Evolutionary conservation across 2,113 vertebrate species (phyloP).

Genomic region (Colossoma macropomum): DNA sequence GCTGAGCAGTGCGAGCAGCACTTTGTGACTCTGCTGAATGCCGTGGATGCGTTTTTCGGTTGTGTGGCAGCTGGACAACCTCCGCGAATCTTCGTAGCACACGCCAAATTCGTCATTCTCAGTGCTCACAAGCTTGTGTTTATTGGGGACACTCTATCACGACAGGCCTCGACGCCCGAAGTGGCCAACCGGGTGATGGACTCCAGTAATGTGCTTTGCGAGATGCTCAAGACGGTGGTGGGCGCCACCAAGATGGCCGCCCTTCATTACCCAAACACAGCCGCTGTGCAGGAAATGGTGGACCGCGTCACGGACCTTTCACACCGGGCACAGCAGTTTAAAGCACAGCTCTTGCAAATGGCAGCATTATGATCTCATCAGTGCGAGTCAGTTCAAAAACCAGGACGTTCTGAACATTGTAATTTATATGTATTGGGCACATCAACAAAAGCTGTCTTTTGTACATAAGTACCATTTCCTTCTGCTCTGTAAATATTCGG

Average conservation of each 20-base stretch:
- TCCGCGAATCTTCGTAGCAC: slow-evolving; percentile 93
- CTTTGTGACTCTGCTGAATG: slow-evolving; percentile 89
- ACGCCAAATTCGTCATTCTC: slow-evolving; percentile 96
- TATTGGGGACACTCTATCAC: slow-evolving; percentile 90
- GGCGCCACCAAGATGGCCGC: slow-evolving; percentile 90
- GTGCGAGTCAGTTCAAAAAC: slow-evolving; percentile 38
- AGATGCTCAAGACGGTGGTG: slow-evolving; percentile 91
- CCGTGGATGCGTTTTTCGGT: slow-evolving; percentile 91
- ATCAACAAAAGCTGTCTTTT: slow-evolving; percentile 55
- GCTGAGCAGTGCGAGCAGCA: slow-evolving; percentile 92
- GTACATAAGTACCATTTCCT: slow-evolving; percentile 65
- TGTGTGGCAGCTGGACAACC: slow-evolving; percentile 89
- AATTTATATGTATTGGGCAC: slow-evolving; percentile 55
- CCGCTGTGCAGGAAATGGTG: slow-evolving; percentile 92
- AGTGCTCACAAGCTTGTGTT: slow-evolving; percentile 98
- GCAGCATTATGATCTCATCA: slow-evolving; percentile 77
- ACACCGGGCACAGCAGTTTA: slow-evolving; percentile 87
- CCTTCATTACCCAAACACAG: slow-evolving; percentile 89
- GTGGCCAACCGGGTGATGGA: slow-evolving; percentile 90
- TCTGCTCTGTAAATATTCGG: slow-evolving; percentile 73
- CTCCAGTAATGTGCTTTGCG: slow-evolving; percentile 92
- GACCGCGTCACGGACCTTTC: slow-evolving; percentile 90
- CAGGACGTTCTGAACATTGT: slow-evolving; percentile 50
- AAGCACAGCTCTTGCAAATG: slow-evolving; percentile 88
- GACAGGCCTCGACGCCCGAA: slow-evolving; percentile 86